phyloP scores from a whole-genome alignment of 2,888 invertebrate species.

The Euplexia lucipara region DNA sequence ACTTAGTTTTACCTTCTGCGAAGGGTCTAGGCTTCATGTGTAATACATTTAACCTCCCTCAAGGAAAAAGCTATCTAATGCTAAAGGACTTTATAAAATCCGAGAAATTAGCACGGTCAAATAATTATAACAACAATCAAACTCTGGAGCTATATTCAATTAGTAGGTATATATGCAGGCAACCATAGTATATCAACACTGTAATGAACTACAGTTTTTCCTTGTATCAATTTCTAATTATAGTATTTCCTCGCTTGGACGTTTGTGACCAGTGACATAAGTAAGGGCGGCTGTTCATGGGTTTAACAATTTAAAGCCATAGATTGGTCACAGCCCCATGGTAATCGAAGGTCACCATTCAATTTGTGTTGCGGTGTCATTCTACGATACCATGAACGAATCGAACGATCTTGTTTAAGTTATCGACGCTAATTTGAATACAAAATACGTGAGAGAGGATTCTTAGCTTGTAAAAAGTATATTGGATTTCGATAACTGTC shows the following conservation, averaged over 20 bases:
- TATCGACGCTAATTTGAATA: conserved; percentile 48
- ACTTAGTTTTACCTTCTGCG: no score
- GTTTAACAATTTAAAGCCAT: conserved; percentile 24
- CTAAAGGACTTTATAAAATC: no score
- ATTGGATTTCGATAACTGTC: conserved; percentile 46
- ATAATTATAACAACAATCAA: no score
- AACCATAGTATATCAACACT: background rate
- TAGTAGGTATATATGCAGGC: no score
- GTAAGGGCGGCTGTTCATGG: conserved; percentile 9
- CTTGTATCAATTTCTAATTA: conserved; percentile 50
- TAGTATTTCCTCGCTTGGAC: conserved; percentile 26
- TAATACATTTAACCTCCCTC: no score
- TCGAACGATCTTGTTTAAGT: conserved; percentile 48
- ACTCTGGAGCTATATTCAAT: no score
- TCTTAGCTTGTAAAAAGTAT: conserved; percentile 33
- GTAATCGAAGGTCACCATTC: conserved; percentile 52
- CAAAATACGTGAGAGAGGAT: conserved; percentile 42
- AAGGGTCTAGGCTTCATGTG: no score
- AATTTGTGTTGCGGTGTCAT: conserved; percentile 36
- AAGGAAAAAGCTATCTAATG: no score
- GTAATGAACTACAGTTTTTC: conserved; percentile 23
- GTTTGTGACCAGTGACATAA: background rate
- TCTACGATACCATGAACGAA: conserved; percentile 40
- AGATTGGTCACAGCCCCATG: conserved; percentile 47
- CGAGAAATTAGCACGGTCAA: no score